Evolutionary conservation across 2,888 invertebrate species (phyloP).

Genomic region (Drosophila atroscutellata): DNA sequence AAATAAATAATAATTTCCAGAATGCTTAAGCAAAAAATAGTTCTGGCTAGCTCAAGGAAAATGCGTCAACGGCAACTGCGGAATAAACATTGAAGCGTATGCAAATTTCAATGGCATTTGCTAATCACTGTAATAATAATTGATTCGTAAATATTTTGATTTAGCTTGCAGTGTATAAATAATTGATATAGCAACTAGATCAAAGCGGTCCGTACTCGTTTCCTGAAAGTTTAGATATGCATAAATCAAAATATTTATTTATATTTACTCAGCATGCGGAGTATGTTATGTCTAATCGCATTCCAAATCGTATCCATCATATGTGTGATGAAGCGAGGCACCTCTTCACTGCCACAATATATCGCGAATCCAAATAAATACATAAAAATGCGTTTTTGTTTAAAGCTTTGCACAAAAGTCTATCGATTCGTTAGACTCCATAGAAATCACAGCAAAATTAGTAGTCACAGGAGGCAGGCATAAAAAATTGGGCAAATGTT

Average conservation of each 20-base stretch:
- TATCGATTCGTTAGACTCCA: neutral
- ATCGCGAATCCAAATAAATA: neutral
- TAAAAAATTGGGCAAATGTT: constrained; percentile 22
- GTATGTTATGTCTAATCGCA: constrained; percentile 1
- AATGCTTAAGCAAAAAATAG: neutral
- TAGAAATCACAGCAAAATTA: neutral
- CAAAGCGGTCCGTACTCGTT: constrained; percentile 28
- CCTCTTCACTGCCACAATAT: neutral
- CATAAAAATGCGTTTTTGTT: neutral
- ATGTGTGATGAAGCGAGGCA: neutral
- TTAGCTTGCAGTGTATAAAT: constrained; percentile 58
- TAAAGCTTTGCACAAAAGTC: neutral
- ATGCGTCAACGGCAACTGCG: constrained; percentile 35
- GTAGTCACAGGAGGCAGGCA: neutral
- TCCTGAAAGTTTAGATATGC: constrained; percentile 12
- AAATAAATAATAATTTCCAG: neutral
- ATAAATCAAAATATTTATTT: constrained; percentile 29
- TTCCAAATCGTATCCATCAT: neutral
- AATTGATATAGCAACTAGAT: constrained; percentile 40
- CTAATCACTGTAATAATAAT: constrained; percentile 71
- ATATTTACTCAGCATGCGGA: constrained; percentile 19
- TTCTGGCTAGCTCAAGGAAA: constrained; percentile 10
- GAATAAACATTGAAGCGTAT: constrained; percentile 46
- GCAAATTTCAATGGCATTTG: constrained; percentile 52
- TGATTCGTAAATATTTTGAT: constrained; percentile 80